phyloP scores from a whole-genome alignment of 2,797 vertebrate genomes.

The Manis javanica region DNA sequence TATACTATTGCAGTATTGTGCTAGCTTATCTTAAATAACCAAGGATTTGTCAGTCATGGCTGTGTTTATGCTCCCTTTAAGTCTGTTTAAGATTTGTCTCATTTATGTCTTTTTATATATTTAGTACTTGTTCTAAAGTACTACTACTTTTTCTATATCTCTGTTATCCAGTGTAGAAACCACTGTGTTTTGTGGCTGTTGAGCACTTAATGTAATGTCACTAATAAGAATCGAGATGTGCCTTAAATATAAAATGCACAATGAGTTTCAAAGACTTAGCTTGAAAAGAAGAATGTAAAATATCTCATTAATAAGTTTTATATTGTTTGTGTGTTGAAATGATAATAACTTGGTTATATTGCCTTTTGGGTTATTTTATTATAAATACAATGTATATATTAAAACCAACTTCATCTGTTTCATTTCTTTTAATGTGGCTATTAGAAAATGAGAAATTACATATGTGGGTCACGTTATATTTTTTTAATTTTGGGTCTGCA shows the following conservation, averaged over 20 bases:
- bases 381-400: neutral
- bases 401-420: neutral
- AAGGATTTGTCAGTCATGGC: neutral
- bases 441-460: neutral
- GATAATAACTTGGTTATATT: neutral
- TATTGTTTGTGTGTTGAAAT: conserved; percentile 3
- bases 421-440: neutral
- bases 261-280: neutral
- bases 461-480: neutral
- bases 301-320: neutral
- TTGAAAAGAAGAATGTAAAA: neutral
- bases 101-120: neutral
- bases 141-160: neutral
- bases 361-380: neutral
- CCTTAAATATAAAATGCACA: neutral
- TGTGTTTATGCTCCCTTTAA: neutral
- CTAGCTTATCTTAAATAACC: neutral
- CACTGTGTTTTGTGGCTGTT: neutral
- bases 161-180: accelerated
- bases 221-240: neutral
- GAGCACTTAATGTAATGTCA: neutral
- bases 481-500: neutral
- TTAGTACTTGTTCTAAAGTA: neutral
- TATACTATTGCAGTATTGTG: neutral
- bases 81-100: neutral